These are phyloP conservation scores for Nixonia krombeini DNA, from an alignment of 1,140 invertebrate genomes.

Conservation along the genomic window DNA sequence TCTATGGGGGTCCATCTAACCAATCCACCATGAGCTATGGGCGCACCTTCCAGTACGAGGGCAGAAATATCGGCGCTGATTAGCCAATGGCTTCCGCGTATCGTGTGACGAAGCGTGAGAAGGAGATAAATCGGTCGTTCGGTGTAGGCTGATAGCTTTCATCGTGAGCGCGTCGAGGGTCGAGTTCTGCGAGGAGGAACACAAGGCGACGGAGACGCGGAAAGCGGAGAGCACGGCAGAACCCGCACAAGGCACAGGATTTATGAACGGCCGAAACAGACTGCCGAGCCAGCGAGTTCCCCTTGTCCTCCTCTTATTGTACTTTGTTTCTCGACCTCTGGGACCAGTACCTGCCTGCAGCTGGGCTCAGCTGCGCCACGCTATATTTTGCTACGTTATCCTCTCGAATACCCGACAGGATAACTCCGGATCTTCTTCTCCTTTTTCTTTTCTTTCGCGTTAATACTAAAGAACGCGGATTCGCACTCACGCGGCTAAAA, in stretches of 20 bases:
- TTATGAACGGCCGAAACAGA: slow-evolving; percentile 67
- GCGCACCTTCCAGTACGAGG: too few species aligned
- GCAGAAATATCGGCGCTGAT: slow-evolving; percentile 8
- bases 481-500: slow-evolving; percentile 33
- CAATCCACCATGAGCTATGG: too few species aligned
- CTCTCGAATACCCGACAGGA: slow-evolving; percentile 6
- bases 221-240: slow-evolving; percentile 16
- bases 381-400: slow-evolving; percentile 18
- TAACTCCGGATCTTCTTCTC: slow-evolving; percentile 11
- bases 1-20: too few species aligned
- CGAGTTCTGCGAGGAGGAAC: slow-evolving; percentile 11
- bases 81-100: slow-evolving; percentile 20
- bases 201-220: slow-evolving; percentile 1
- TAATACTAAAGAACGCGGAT: slow-evolving; percentile 34
- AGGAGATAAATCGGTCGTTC: slow-evolving; percentile 39
- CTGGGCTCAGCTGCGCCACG: slow-evolving; percentile 24
- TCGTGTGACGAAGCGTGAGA: slow-evolving; percentile 34
- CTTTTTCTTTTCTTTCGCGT: slow-evolving; percentile 19
- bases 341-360: slow-evolving; percentile 43
- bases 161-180: slow-evolving; percentile 32
- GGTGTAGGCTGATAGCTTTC: slow-evolving; percentile 42
- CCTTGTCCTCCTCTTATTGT: slow-evolving; percentile 47
- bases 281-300: slow-evolving; percentile 48
- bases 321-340: slow-evolving; percentile 54
- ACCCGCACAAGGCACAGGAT: slow-evolving; percentile 50